Base-by-base conservation (phyloP, 1,140 invertebrate genomes). In the Penaeus vannamei region DNA sequence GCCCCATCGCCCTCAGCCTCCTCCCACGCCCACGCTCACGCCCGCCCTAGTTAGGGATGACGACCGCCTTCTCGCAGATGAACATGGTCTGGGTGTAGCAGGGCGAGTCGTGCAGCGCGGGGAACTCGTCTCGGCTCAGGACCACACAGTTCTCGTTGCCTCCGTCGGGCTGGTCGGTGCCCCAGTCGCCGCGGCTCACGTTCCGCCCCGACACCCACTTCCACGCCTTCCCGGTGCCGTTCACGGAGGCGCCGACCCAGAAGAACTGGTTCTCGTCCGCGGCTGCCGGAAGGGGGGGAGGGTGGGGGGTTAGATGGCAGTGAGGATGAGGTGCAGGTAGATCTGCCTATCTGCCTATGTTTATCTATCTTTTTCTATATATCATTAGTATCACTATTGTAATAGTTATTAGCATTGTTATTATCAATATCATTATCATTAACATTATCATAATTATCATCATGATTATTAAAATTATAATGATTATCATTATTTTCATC, bases 131-230 rank as follows among this genome's bases (percentile, higher is more conserved):
- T 1, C 87, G 19, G 32, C 87, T 89, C 32, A 84, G 36, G 1
- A 89, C 83, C 1, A 85, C 82, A 12, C 87, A 89, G 87, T 89
- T 84, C 42, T 89, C 82, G 76, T 89, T 89, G 20, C 87, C 87
- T 53, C 87, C 87, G 82, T 89, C 72, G 8, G 87, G 87, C 46
- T 89, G 87, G 3, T 76, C 87, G 17, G 1, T 42, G 7, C 82
- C 82, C 87, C 87, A 89, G 12, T 84, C 87, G 8, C 61, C 69
- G 0, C 29, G 3, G 5, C 32, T 20, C 46, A 89, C 69, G 22
- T 29, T 23, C 4, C n/a, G 7, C 3, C 66, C 60, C 0, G 87
- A 84, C n/a, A 89, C 32, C 87, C 87, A 89, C 32, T 20, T 2
- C 87, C 87, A 89, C 53, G 36, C 62, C 20, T 83, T 81, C 42